These are phyloP conservation scores for Protophormia terraenovae DNA, from an alignment of 2,888 invertebrate species.

Conservation along the genomic window DNA sequence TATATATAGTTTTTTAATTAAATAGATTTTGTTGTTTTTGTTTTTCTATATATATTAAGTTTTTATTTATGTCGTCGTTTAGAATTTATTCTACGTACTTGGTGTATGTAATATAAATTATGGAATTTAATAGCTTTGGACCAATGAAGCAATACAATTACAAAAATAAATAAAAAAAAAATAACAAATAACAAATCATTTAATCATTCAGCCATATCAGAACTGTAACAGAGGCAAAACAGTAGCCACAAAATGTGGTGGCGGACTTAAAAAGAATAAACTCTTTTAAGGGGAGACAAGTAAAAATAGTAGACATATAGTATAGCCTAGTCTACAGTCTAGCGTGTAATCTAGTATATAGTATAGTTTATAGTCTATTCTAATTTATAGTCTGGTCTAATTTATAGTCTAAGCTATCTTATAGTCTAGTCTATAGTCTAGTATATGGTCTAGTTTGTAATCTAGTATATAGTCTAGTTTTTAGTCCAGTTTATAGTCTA, in stretches of 20 bases:
- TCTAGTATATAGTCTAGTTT: too few species aligned
- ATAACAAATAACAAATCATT: constrained; percentile 49
- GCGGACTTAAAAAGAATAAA: neutral
- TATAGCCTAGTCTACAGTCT: too few species aligned
- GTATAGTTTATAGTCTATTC: too few species aligned
- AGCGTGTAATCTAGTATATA: too few species aligned
- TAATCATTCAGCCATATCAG: constrained; percentile 43
- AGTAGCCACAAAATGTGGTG: neutral
- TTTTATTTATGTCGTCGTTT: neutral
- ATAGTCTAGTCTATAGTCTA: too few species aligned
- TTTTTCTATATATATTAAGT: neutral
- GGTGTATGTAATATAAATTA: neutral
- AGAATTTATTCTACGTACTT: neutral
- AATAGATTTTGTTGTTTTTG: neutral
- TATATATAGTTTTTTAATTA: too few species aligned
- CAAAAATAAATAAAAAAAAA: neutral
- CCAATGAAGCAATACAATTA: neutral
- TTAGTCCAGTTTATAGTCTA: too few species aligned
- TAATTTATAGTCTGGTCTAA: too few species aligned
- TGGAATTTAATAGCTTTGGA: constrained; percentile 22
- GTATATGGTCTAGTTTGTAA: too few species aligned
- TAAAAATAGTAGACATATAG: too few species aligned
- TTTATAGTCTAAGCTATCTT: too few species aligned
- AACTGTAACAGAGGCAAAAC: neutral
- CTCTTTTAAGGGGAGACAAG: too few species aligned